Conservation (phyloP, 2,888 invertebrate genomes). For the Antitype chi region DNA sequence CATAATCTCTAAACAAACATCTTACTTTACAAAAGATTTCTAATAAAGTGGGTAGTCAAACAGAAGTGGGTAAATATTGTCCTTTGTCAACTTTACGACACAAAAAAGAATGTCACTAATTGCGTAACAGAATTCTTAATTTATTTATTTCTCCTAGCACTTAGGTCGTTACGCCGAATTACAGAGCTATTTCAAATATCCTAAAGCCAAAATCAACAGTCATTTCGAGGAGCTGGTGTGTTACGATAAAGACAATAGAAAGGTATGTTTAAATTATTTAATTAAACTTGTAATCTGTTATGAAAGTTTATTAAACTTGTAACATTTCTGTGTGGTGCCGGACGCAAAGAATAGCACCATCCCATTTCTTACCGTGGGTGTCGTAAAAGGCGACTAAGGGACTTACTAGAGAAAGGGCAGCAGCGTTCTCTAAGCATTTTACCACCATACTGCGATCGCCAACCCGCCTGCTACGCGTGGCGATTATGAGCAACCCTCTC, state of each 20-base stretch:
- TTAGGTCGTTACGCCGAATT: constrained; percentile 84
- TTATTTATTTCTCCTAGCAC: constrained; percentile 74
- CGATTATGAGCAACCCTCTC: too few species aligned
- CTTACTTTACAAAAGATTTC: constrained; percentile 27
- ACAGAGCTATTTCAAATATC: constrained; percentile 79
- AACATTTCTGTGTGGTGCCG: too few species aligned
- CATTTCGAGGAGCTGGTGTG: constrained; percentile 86
- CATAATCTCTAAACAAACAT: constrained; percentile 12
- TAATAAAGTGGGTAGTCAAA: not conserved
- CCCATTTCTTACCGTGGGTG: too few species aligned
- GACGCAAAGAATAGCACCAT: too few species aligned
- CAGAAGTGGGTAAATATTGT: constrained; percentile 27
- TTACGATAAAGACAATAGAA: constrained; percentile 75
- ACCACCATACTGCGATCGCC: too few species aligned
- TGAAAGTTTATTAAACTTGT: too few species aligned
- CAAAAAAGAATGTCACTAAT: not conserved
- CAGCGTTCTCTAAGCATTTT: too few species aligned
- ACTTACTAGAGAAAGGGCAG: too few species aligned
- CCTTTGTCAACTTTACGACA: not conserved
- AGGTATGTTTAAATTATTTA: constrained; percentile 70
- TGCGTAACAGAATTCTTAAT: constrained; percentile 4
- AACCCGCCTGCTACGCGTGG: too few species aligned
- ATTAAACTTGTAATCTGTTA: not conserved
- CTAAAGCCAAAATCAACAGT: constrained; percentile 79
- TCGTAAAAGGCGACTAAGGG: too few species aligned